Conservation (phyloP, 1,140 invertebrate species). For the Oryctes rhinoceros region DNA sequence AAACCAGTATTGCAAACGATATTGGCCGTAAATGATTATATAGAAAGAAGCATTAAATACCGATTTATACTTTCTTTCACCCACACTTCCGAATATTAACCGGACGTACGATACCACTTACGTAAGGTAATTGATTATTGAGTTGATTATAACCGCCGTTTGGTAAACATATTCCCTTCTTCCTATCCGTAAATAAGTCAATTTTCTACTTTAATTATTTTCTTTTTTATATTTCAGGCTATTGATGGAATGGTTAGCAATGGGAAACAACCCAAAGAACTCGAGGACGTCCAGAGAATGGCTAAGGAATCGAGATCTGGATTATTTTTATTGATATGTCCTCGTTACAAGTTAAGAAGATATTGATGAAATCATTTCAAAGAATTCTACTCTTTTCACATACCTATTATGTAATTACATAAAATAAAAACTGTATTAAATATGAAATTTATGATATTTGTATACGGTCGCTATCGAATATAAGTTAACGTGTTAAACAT, state of each 20-base stretch:
- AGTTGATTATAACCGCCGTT: background rate
- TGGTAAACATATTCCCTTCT: background rate
- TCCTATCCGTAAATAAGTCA: background rate
- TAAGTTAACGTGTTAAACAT: slow-evolving; percentile 22
- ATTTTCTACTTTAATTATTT: background rate
- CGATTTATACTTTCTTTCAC: slow-evolving; percentile 11
- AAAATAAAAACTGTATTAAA: slow-evolving; percentile 23
- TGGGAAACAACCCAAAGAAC: slow-evolving; percentile 40
- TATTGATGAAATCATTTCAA: slow-evolving; percentile 42
- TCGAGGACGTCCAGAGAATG: slow-evolving; percentile 37
- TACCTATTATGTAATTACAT: slow-evolving; percentile 36
- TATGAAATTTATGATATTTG: slow-evolving; percentile 34
- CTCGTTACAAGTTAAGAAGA: slow-evolving; percentile 33
- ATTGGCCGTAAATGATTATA: slow-evolving; percentile 16
- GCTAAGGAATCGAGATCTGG: slow-evolving; percentile 41
- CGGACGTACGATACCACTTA: background rate
- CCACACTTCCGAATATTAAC: background rate
- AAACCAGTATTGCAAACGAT: background rate
- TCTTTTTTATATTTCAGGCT: slow-evolving; percentile 44
- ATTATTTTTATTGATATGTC: slow-evolving; percentile 32
- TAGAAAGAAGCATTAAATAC: background rate
- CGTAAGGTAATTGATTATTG: background rate
- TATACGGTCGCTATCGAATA: slow-evolving; percentile 35
- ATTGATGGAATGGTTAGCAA: slow-evolving; percentile 46
- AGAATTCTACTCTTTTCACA: slow-evolving; percentile 41